These are phyloP conservation scores for Limnephilus lunatus DNA, from an alignment of 2,888 invertebrate genomes.

Conservation along the genomic window DNA sequence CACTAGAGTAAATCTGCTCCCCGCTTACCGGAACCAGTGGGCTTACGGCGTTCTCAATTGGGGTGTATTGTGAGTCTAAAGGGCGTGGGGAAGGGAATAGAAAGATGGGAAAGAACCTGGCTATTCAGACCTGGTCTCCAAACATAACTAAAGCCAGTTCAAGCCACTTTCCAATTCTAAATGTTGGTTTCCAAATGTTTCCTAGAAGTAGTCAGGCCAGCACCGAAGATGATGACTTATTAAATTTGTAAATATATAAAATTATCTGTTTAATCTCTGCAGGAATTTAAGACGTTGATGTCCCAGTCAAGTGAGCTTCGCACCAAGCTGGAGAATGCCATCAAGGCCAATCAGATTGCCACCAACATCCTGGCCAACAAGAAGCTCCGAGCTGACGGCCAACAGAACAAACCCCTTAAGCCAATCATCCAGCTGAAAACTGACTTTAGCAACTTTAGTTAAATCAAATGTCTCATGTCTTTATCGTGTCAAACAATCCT, in stretches of 20 bases:
- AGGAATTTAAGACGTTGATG: conserved; percentile 95
- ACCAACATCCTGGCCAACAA: conserved; percentile 66
- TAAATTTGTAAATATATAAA: background rate
- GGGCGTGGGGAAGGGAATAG: too few species aligned
- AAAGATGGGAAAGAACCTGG: too few species aligned
- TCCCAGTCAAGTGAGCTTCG: conserved; percentile 88
- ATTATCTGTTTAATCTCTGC: conserved; percentile 66
- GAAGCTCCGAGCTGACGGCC: conserved; percentile 56
- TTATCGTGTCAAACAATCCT: background rate
- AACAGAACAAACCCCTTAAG: conserved; percentile 71
- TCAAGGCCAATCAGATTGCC: conserved; percentile 84
- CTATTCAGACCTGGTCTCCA: too few species aligned
- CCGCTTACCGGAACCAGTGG: too few species aligned
- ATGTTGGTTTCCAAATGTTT: background rate
- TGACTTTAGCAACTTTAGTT: conserved; percentile 95
- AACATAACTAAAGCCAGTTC: too few species aligned
- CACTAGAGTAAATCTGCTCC: too few species aligned
- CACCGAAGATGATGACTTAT: background rate
- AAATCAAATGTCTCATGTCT: conserved; percentile 68
- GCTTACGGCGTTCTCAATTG: too few species aligned
- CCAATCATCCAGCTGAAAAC: conserved; percentile 95
- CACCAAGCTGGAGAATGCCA: conserved; percentile 89
- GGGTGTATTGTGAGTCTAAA: too few species aligned
- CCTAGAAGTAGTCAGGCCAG: background rate
- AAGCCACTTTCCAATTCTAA: too few species aligned